Evolutionary conservation across 1,140 invertebrate species (phyloP).

Genomic region (Portunus trituberculatus): DNA sequence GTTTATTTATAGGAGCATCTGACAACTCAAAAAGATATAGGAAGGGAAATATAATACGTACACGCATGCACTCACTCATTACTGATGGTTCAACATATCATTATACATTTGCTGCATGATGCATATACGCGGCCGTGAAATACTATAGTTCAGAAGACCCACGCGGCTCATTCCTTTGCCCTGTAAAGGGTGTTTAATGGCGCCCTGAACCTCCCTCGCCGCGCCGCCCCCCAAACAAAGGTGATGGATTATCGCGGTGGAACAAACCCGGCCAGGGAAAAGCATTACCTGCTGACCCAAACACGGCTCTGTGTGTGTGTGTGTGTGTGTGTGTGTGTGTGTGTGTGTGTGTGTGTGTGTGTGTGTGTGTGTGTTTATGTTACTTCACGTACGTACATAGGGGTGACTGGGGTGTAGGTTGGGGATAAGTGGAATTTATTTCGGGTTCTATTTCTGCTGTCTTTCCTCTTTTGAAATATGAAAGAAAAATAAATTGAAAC

Average conservation of each 20-base stretch:
- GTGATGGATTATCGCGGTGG: neutral
- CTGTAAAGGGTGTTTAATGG: neutral
- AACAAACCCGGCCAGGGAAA: neutral
- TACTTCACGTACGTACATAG: neutral
- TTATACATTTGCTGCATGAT: neutral
- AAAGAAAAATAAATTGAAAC: neutral
- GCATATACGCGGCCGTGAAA: neutral
- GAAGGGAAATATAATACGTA: neutral
- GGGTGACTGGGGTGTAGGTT: neutral
- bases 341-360: slow-evolving; percentile 36
- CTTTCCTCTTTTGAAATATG: neutral
- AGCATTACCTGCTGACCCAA: neutral
- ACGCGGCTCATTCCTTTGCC: neutral
- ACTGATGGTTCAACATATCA: neutral
- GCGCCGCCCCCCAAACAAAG: neutral
- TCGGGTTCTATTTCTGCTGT: neutral
- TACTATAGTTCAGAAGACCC: neutral
- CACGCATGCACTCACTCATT: neutral
- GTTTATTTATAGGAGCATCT: neutral
- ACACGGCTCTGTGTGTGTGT: neutral
- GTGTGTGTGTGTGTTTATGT: slow-evolving; percentile 30
- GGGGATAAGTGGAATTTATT: neutral
- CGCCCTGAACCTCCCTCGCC: neutral
- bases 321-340: slow-evolving; percentile 38
- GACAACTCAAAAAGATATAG: neutral